Evolutionary conservation across 2,113 vertebrate genomes (phyloP).

Genomic region (Mastomys coucha): DNA sequence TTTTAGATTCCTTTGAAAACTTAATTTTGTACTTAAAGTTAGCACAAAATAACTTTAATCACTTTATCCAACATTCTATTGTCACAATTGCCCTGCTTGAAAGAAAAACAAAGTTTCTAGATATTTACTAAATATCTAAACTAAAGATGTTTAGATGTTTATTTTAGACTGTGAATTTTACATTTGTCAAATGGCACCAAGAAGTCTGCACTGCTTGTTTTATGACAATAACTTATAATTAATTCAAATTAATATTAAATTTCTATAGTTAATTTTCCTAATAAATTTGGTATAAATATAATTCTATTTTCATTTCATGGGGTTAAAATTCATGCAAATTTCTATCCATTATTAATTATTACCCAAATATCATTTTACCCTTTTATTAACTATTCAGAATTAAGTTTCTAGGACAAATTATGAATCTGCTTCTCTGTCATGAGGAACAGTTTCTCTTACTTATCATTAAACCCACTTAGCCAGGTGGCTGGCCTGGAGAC

Average conservation of each 20-base stretch:
- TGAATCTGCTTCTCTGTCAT: not conserved
- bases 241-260: constrained; percentile 26
- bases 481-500: not conserved
- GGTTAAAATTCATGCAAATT: not conserved
- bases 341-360: not conserved
- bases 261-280: constrained; percentile 11
- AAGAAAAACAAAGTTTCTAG: not conserved
- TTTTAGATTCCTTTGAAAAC: not conserved
- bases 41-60: not conserved
- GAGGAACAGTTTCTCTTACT: not conserved
- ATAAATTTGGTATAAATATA: constrained; percentile 25
- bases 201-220: not conserved
- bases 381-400: not conserved
- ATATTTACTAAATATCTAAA: not conserved
- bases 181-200: not conserved
- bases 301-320: constrained; percentile 2
- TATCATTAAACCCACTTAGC: constrained; percentile 2
- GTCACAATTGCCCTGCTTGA: not conserved
- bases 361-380: not conserved
- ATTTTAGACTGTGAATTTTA: constrained; percentile 30
- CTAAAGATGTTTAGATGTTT: not conserved
- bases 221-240: constrained; percentile 17
- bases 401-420: constrained; percentile 21
- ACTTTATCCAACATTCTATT: not conserved
- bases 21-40: constrained; percentile 20